Conservation (phyloP, 1,140 invertebrate genomes). For the Venturia canescens region DNA sequence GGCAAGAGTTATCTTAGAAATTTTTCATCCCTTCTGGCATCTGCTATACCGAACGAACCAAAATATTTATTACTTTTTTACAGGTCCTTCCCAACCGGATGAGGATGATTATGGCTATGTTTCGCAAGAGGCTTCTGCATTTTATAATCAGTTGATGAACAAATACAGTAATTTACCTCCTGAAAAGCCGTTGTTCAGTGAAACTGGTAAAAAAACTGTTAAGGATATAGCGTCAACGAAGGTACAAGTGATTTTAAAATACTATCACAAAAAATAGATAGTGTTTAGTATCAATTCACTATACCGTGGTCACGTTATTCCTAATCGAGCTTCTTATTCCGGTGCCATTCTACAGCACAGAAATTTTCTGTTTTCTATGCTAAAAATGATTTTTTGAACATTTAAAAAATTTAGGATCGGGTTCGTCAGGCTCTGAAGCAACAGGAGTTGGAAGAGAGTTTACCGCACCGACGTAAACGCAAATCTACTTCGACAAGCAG, state of each 20-base stretch:
- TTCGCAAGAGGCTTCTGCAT: constrained; percentile 87
- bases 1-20: constrained; percentile 41
- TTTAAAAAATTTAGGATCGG: constrained; percentile 74
- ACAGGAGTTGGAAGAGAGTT: constrained; percentile 84
- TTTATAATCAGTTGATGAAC: constrained; percentile 90
- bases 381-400: neutral
- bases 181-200: constrained; percentile 76
- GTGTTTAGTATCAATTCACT: no score
- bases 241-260: constrained; percentile 59
- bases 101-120: constrained; percentile 95
- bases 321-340: no score
- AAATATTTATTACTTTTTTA: constrained; percentile 49
- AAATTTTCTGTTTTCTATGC: no score
- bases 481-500: constrained; percentile 67
- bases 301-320: no score
- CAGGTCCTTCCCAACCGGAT: constrained; percentile 86
- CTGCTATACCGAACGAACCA: neutral
- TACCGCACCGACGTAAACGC: constrained; percentile 82
- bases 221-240: constrained; percentile 77
- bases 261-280: no score
- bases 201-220: constrained; percentile 70
- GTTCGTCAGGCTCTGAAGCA: constrained; percentile 86
- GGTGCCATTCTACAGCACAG: no score
- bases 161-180: constrained; percentile 86
- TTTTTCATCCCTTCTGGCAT: neutral